Conservation (phyloP, 2,797 vertebrate species). For the Lacerta bilineata region DNA sequence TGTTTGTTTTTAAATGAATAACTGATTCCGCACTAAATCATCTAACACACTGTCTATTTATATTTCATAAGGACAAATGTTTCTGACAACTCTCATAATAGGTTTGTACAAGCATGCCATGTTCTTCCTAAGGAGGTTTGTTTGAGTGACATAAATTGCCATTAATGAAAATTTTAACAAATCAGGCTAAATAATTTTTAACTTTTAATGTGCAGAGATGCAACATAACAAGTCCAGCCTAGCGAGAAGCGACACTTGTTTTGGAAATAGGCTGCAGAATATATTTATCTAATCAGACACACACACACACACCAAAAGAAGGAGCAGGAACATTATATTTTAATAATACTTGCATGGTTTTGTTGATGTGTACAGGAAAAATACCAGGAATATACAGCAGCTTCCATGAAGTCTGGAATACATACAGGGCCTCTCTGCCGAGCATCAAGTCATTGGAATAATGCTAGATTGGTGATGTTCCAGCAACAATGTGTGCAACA, state of each 20-base stretch:
- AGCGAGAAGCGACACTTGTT: conserved; percentile 80
- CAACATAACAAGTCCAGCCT: conserved; percentile 72
- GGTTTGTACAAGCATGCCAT: conserved; percentile 89
- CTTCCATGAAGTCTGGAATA: conserved; percentile 66
- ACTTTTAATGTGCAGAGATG: conserved; percentile 88
- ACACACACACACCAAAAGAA: conserved; percentile 70
- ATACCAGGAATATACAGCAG: conserved; percentile 60
- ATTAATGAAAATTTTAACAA: conserved; percentile 95
- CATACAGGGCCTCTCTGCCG: conserved; percentile 53
- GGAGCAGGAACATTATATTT: conserved; percentile 76
- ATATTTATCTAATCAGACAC: conserved; percentile 71
- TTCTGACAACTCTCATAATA: conserved; percentile 95
- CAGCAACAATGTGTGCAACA: conserved; percentile 27
- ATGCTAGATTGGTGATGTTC: conserved; percentile 13
- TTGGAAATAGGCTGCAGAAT: conserved; percentile 68
- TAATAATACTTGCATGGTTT: conserved; percentile 68
- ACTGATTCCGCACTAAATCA: conserved; percentile 85
- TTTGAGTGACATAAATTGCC: conserved; percentile 92
- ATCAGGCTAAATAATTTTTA: conserved; percentile 91
- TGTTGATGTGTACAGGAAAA: conserved; percentile 59
- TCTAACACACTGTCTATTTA: conserved; percentile 87
- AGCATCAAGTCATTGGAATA: not conserved
- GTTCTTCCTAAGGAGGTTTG: conserved; percentile 84
- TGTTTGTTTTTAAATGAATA: conserved; percentile 84
- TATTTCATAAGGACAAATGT: conserved; percentile 96